phyloP scores from a whole-genome alignment of 2,797 vertebrate genomes.

The Pitangus sulphuratus region DNA sequence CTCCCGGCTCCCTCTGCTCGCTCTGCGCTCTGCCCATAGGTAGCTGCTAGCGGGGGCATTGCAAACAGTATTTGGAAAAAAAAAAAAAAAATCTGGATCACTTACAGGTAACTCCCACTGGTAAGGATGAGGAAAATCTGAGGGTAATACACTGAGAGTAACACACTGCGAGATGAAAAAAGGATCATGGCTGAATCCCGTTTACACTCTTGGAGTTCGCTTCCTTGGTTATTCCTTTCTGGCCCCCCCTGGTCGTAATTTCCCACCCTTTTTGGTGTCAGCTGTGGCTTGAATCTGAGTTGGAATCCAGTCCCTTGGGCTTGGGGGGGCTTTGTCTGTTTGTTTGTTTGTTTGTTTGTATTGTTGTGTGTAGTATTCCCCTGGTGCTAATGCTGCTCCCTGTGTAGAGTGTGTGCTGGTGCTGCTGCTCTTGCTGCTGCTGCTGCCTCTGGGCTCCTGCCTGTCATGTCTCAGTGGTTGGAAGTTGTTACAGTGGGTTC shows the following conservation, averaged over 20 bases:
- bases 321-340: conserved; percentile 62
- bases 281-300: conserved; percentile 65
- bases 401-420: conserved; percentile 77
- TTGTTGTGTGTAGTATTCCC: conserved; percentile 69
- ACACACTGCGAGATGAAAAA: conserved; percentile 89
- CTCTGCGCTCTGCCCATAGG: conserved; percentile 35
- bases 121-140: conserved; percentile 98
- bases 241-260: conserved; percentile 66
- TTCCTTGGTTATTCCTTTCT: conserved; percentile 68
- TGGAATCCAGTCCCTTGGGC: conserved; percentile 64
- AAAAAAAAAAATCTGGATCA: conserved; percentile 70
- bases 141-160: conserved; percentile 94
- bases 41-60: conserved; percentile 49
- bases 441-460: conserved; percentile 74
- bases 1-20: conserved; percentile 45
- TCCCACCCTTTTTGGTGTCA: conserved; percentile 64
- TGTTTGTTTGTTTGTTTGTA: conserved; percentile 72
- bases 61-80: conserved; percentile 18
- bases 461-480: conserved; percentile 86
- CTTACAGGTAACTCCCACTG: conserved; percentile 99
- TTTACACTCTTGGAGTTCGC: conserved; percentile 61
- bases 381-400: conserved; percentile 79
- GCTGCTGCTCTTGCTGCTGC: conserved; percentile 60
- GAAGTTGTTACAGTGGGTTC: conserved; percentile 83
- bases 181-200: conserved; percentile 87